Conservation (phyloP, 2,113 vertebrate genomes). For the Carassius gibelio region DNA sequence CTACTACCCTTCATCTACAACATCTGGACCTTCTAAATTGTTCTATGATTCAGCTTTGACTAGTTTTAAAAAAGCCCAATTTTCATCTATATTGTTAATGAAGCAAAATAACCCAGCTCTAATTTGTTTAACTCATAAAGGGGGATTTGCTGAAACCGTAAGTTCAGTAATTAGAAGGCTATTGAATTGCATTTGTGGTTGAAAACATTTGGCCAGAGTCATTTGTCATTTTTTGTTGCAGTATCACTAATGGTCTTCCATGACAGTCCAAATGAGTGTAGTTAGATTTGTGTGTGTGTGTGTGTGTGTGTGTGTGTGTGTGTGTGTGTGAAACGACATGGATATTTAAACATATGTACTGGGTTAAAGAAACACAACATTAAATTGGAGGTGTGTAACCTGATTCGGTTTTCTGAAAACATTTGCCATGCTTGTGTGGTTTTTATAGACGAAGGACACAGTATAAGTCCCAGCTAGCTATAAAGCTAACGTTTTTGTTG, state of each 20-base stretch:
- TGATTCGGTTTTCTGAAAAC: constrained; percentile 62
- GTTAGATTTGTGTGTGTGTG: background rate
- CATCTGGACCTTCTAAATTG: constrained; percentile 16
- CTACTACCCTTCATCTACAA: background rate
- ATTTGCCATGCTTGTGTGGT: constrained; percentile 67
- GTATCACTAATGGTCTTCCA: constrained; percentile 25
- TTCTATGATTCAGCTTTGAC: background rate
- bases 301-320: background rate
- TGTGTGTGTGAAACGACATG: background rate
- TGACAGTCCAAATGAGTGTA: background rate
- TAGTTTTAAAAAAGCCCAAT: background rate
- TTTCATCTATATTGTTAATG: background rate
- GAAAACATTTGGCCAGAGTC: background rate
- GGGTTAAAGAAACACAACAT: constrained; percentile 63
- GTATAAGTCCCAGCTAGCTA: constrained; percentile 46
- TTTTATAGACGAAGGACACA: constrained; percentile 69
- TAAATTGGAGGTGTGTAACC: constrained; percentile 57
- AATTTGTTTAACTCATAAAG: constrained; percentile 18
- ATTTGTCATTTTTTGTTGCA: constrained; percentile 48
- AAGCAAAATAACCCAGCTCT: background rate
- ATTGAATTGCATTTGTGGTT: constrained; percentile 14
- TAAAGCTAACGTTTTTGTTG: constrained; percentile 52
- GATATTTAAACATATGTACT: constrained; percentile 63
- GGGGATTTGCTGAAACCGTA: constrained; percentile 24
- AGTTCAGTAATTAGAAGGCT: constrained; percentile 21